Conservation (phyloP, 64 coral and sea anemone genomes). For the Stichodactyla helianthus region DNA sequence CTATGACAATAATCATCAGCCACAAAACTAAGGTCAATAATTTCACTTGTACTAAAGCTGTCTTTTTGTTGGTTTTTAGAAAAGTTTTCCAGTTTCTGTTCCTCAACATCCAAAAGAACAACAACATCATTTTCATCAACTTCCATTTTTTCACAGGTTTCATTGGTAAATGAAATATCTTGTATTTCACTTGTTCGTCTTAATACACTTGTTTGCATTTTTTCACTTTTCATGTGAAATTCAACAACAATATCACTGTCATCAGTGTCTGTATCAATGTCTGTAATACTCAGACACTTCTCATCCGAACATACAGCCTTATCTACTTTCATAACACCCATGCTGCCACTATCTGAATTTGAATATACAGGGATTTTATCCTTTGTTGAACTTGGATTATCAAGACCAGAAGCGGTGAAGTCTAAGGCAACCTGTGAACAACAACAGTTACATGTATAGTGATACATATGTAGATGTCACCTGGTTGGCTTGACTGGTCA, state of each 20-base stretch:
- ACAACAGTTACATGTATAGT: not conserved
- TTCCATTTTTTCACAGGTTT: not conserved
- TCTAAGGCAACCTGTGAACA: not conserved
- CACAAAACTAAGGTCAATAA: constrained; percentile 15
- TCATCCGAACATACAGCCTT: not conserved
- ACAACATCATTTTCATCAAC: constrained; percentile 8
- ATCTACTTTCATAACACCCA: not conserved
- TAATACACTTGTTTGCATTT: not conserved
- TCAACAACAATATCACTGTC: constrained; percentile 19
- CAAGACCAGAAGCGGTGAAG: not conserved
- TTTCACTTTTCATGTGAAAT: not conserved
- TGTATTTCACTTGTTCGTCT: constrained; percentile 15
- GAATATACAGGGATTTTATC: not conserved
- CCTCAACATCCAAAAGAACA: not conserved
- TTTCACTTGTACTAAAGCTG: not conserved
- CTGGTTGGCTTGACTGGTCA: no score
- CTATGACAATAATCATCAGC: not conserved
- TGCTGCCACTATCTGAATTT: no score
- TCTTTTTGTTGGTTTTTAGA: not conserved
- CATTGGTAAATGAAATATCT: constrained; percentile 39
- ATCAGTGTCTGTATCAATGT: constrained; percentile 27
- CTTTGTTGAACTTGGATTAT: not conserved
- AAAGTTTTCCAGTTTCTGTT: not conserved
- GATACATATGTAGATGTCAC: no score
- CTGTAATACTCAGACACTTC: constrained; percentile 27